Evolutionary conservation across 1,140 invertebrate genomes (phyloP), one percentile per base, ranked within the genome.

Genomic region (Drosophila paulistorum): DNA sequence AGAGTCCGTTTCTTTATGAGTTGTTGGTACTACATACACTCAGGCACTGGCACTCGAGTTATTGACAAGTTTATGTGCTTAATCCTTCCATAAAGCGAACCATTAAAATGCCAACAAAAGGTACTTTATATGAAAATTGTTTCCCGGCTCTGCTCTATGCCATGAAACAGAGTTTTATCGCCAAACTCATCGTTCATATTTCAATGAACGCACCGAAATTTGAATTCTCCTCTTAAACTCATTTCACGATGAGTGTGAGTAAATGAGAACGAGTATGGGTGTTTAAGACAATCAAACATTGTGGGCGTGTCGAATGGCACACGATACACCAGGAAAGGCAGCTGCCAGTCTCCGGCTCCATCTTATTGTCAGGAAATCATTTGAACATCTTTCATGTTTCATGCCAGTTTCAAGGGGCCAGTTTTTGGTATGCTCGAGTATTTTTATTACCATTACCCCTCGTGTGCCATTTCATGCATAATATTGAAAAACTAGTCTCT

Each of bases 61-160:
- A 90, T 90, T 90, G 86, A 90, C 86, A 90, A 90, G 87, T 90
- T 90, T 86, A 90, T 90, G 86, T 81, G 68, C 79, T 86, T 90
- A 90, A 90, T 90, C 86, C 86, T 90, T 90, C 81, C 83, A 86
- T 86, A 86, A 86, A 86, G 83, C 72, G 83, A 76, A 61, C 83
- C 82, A 90, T 90, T 90, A 90, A 90, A 90, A 90, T 90, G 76
- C 86, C 86, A 90, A 90, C 82, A 83, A 90, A 90, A 90, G 86
- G 86, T 90, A 90, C 87, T 90, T 90, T 90, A 86, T 87, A 90
- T 90, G 86, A 87, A 90, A 90, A 90, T 90, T 80, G 45, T 51
- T 83, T 70, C 62, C 59, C 65, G 42, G 68, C 64, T 74, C 57
- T 30, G 11, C 26, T 51, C 20, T 20, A 13, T 41, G 41, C 20